Evolutionary conservation across 2,797 vertebrate species (phyloP), one percentile per base, ranked within the genome.

Genomic region (Pipistrellus kuhlii): DNA sequence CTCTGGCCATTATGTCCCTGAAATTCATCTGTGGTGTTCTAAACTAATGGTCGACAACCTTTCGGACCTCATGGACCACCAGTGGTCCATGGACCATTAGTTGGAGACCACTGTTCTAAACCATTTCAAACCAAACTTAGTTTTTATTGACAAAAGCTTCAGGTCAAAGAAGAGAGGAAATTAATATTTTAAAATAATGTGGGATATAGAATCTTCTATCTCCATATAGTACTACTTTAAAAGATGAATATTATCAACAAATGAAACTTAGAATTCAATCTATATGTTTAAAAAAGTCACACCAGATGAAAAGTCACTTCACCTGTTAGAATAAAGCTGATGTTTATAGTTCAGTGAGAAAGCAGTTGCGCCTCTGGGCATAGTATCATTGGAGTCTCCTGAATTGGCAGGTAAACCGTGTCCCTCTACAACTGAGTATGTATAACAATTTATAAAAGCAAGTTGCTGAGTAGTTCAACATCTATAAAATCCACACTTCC

Each of bases 301-400:
- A 27, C 57, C 77, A 41, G 59, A 30, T 59, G 80, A 73, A 89
- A 87, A 78, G 12, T 87, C 32, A 27, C 18, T 82, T 68, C 10
- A n/a, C 51, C 14, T 51, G 21, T 75, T 64, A 27, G 55, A 71
- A 48, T 53, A n/a, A 94, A 93, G 9, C 25, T 55, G 38, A 35
- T 78, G 2, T 81, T 95, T 90, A 72, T 8, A 30, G 13, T 89
- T 94, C 20, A 59, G 41, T 64, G 90, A 88, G 85, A 95, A 94
- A 89, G 46, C 66, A 57, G 3, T 80, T 75, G 76, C 82, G 59
- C 18, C 18, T 84, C 59, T 95, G 46, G 51, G 41, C 14, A 0
- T 64, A 15, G 78, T 81, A 44, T 32, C 21, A 20, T 30, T 35
- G 18, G 78, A 86, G 15, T 8, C 32, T 53, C 7, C 2, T 18